phyloP scores from a whole-genome alignment of 2,888 invertebrate species.

The Perizoma affinitatum region DNA sequence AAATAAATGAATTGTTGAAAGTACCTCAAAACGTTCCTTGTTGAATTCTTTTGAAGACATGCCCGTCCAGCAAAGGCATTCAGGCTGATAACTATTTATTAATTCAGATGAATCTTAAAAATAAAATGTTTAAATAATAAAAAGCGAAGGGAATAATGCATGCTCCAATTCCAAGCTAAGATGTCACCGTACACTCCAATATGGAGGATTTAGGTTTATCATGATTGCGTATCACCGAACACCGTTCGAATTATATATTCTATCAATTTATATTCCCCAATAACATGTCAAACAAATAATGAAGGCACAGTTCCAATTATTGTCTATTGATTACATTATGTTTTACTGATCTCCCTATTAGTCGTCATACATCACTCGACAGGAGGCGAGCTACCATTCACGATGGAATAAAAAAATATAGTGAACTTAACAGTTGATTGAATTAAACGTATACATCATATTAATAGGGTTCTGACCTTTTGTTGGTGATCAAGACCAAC shows the following conservation, averaged over 20 bases:
- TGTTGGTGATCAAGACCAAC: background rate
- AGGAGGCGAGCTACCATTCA: slow-evolving; percentile 61
- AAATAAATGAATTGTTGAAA: too few relatives aligned
- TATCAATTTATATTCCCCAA: slow-evolving; percentile 25
- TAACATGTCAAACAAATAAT: slow-evolving; percentile 30
- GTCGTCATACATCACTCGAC: slow-evolving; percentile 62
- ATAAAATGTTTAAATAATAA: too few relatives aligned
- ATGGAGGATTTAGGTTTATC: too few relatives aligned
- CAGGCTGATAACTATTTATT: too few relatives aligned
- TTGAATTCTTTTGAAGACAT: too few relatives aligned
- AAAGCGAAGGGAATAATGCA: too few relatives aligned
- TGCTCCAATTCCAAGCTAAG: too few relatives aligned
- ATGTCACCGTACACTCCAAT: too few relatives aligned
- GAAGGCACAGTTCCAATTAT: slow-evolving; percentile 37
- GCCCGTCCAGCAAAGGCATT: too few relatives aligned
- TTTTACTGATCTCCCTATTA: slow-evolving; percentile 49
- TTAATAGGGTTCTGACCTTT: slow-evolving; percentile 58
- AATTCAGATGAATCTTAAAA: too few relatives aligned
- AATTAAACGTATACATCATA: slow-evolving; percentile 73
- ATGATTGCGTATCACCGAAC: too few relatives aligned
- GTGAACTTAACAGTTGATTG: slow-evolving; percentile 57
- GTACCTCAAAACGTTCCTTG: too few relatives aligned
- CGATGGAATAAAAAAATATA: slow-evolving; percentile 33
- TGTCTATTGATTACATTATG: slow-evolving; percentile 44
- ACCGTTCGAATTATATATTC: slow-evolving; percentile 5